Conservation (phyloP, 2,888 invertebrate genomes). For the Crocallis elinguaria region DNA sequence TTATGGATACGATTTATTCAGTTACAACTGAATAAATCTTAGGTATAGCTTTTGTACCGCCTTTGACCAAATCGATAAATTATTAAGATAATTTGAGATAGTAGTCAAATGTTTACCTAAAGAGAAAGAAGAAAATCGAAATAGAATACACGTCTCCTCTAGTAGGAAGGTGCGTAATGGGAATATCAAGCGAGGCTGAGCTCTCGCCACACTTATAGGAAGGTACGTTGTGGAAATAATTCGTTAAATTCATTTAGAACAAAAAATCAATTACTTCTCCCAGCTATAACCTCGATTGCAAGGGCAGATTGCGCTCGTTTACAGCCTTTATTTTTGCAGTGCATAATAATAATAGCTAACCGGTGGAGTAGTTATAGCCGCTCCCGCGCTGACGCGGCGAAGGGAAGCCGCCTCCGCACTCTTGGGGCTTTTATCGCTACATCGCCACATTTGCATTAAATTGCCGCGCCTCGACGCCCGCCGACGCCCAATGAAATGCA, state of each 20-base stretch:
- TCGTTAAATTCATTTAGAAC: background rate
- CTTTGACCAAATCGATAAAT: too few species aligned
- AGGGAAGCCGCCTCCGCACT: constrained; percentile 39
- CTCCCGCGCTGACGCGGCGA: constrained; percentile 15
- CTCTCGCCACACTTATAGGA: too few species aligned
- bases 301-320: constrained; percentile 17
- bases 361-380: constrained; percentile 16
- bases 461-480: constrained; percentile 54
- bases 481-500: constrained; percentile 33
- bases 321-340: constrained; percentile 7
- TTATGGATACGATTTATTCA: too few species aligned
- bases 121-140: too few species aligned
- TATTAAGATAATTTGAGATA: too few species aligned
- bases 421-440: constrained; percentile 55
- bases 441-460: constrained; percentile 74
- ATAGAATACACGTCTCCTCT: too few species aligned
- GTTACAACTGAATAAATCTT: too few species aligned
- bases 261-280: background rate
- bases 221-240: too few species aligned
- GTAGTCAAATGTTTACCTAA: too few species aligned
- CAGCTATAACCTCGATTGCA: constrained; percentile 18
- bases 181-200: too few species aligned
- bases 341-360: constrained; percentile 16
- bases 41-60: too few species aligned
- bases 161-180: too few species aligned